Base-by-base conservation (phyloP, 2,888 invertebrate species). In the Megastigmus dorsalis region DNA sequence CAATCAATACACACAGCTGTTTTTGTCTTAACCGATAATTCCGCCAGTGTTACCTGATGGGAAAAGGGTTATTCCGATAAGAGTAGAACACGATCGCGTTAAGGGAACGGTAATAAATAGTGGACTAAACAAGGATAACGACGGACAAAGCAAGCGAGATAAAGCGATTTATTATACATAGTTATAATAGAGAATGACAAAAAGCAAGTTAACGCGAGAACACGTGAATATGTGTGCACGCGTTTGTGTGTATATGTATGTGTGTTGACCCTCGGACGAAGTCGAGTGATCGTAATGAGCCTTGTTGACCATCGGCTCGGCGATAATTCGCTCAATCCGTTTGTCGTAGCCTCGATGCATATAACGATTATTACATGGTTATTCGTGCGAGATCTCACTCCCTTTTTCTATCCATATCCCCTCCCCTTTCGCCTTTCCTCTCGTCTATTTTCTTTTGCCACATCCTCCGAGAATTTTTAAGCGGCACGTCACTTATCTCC, bases 271-370 rank as follows among this genome's bases (percentile, higher is more conserved):
- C 55, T 50, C 48, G 18, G 23, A 15, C 52, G n/a, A 15, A 15
- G 33, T 48, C 48, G 45, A 36, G 57, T 45, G 9, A 45, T 55
- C 23, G 33, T 68, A 59, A 68, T 26, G 68, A 48, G 36, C 45
- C 54, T 54, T n/a, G 41, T 52, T 55, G 41, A 43, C 41, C 43
- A 68, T 36, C 38, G 41, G 33, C 36, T 59, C 59, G 68, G 9
- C 23, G 30, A n/a, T 33, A 48, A 57, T 59, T 59, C 55, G 41
- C 33, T 67, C 55, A 30, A 55, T 57, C 26, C 7, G 28, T 41
- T 50, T 38, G 38, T 38, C n/a, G 28, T 33, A 15, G 10, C 36
- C 18, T 6, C 45, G 48, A 36, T 68, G 66, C 45, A 48, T 10
- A 15, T 33, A 45, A 55, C 43, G 65, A 41, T 50, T 26, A 38